phyloP scores from a whole-genome alignment of 2,888 invertebrate genomes.

The Nebria brevicollis region DNA sequence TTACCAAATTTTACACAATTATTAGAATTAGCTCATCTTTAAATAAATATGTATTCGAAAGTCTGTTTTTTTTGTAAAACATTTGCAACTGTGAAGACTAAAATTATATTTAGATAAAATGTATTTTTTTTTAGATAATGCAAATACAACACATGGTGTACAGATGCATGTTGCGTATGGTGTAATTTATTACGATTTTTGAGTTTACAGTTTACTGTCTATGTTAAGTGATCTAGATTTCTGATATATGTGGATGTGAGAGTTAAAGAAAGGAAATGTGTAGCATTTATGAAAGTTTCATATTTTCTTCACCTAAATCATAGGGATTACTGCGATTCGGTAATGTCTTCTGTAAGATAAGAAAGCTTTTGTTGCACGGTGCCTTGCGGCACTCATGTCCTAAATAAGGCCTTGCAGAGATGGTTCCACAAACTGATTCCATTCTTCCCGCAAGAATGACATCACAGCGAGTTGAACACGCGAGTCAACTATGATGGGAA shows the following conservation, averaged over 20 bases:
- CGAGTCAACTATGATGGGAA: neutral
- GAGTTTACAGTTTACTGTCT: too few relatives aligned
- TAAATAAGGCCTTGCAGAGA: neutral
- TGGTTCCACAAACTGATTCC: neutral
- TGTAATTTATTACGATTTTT: too few relatives aligned
- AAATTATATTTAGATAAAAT: too few relatives aligned
- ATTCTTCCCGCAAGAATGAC: neutral
- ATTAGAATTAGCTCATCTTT: neutral
- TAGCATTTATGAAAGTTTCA: neutral
- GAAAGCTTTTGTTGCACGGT: neutral
- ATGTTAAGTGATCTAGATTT: too few relatives aligned
- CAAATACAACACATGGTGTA: too few relatives aligned
- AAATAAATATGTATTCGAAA: too few relatives aligned
- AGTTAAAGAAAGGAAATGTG: too few relatives aligned
- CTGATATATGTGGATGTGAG: too few relatives aligned
- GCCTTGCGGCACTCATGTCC: neutral
- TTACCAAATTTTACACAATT: neutral
- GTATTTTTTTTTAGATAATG: too few relatives aligned
- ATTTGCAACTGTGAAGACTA: too few relatives aligned
- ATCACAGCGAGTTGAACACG: conserved; percentile 1
- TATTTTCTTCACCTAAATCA: neutral
- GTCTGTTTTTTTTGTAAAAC: too few relatives aligned
- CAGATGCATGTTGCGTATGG: too few relatives aligned
- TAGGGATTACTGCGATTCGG: neutral
- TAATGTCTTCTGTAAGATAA: neutral